Percentiles rank a stretch among this genome's conserved stretches.
Evolutionary conservation across 2,797 vertebrate genomes (phyloP).

Genomic region (Melanotaenia nigrans): DNA sequence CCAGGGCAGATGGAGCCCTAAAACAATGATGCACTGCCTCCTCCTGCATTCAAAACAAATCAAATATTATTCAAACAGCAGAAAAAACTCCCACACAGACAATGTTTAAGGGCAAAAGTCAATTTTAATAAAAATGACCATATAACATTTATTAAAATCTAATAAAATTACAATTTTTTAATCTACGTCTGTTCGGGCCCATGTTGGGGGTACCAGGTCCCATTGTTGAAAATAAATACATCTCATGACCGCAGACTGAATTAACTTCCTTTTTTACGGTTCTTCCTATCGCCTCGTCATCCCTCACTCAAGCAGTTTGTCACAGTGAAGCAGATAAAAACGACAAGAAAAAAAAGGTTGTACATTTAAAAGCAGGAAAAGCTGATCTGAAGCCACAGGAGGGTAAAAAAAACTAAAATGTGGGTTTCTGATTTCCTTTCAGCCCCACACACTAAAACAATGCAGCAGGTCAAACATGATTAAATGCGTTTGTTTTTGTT

Average conservation of each 20-base stretch:
- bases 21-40: background rate
- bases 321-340: conserved; percentile 71
- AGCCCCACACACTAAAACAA: conserved; percentile 32
- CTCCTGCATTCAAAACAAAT: background rate
- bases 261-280: conserved; percentile 31
- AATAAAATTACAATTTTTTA: conserved; percentile 84
- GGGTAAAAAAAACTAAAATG: conserved; percentile 57
- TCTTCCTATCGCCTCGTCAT: conserved; percentile 28
- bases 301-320: conserved; percentile 46
- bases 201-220: conserved; percentile 71
- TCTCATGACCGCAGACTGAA: conserved; percentile 59
- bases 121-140: conserved; percentile 88
- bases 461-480: conserved; percentile 29
- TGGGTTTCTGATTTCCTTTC: conserved; percentile 23
- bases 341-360: conserved; percentile 43
- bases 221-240: conserved; percentile 85
- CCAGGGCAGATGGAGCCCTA: background rate
- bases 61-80: background rate
- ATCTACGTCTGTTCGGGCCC: conserved; percentile 76
- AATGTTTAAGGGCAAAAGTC: conserved; percentile 71
- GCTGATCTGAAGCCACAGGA: conserved; percentile 58
- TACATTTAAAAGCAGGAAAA: conserved; percentile 70
- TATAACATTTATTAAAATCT: conserved; percentile 88
- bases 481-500: conserved; percentile 18
- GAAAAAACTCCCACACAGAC: background rate